Evolutionary conservation across 2,797 vertebrate genomes (phyloP).

Genomic region (Myotis findleyi): DNA sequence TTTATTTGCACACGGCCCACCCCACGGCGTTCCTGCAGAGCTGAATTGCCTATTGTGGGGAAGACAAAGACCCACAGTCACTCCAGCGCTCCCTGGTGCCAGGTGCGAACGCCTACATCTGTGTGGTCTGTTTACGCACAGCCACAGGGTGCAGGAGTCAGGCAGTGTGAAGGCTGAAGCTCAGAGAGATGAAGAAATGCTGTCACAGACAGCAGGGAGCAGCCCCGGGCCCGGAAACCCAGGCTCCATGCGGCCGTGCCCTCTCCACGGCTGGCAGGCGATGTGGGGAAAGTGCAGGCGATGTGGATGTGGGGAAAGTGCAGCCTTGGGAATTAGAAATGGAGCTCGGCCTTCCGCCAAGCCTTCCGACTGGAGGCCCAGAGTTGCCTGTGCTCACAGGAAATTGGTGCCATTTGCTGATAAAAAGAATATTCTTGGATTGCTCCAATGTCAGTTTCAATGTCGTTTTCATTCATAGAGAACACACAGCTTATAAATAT

Average conservation of each 20-base stretch:
- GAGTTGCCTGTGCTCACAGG: not conserved
- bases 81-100: no score
- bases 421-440: not conserved
- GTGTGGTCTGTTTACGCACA: fast-evolving
- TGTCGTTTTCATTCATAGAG: not conserved
- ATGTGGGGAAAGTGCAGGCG: not conserved
- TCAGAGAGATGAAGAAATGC: not conserved
- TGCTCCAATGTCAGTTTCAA: not conserved
- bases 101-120: fast-evolving
- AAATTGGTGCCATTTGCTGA: not conserved
- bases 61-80: not conserved
- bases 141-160: fast-evolving
- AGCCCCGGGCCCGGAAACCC: not conserved
- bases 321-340: not conserved
- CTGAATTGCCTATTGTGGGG: fast-evolving
- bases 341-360: not conserved
- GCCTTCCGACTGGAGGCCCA: not conserved
- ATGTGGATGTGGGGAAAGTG: not conserved
- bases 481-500: not conserved
- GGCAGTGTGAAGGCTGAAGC: fast-evolving
- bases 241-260: no score
- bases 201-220: fast-evolving
- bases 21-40: fast-evolving
- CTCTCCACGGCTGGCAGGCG: not conserved
- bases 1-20: not conserved